Evolutionary conservation across 2,888 invertebrate genomes (phyloP), one percentile per base, ranked within the genome.

Genomic region (Netelia melanura): DNA sequence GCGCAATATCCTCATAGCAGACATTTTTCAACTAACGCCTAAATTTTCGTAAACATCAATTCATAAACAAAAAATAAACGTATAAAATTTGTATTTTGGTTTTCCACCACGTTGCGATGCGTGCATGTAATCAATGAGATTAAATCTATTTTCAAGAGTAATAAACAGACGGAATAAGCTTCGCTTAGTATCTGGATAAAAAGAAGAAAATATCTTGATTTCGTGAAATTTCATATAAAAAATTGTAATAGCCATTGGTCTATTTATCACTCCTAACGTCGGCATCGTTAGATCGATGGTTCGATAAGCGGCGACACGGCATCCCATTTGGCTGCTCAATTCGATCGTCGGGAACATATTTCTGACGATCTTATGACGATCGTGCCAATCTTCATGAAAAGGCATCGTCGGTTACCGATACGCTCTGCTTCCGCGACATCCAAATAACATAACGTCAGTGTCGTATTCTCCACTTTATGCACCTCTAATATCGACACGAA

Each of bases 361-460:
- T 61, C 82, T 84, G 0, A 88, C 70, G 2, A 68, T n/a, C 5
- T 25, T 21, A 1, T 72, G 52, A 21, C 81, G 68, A 3, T 25
- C 25, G 68, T 87, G 87, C 90, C 90, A 90, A 54, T 86, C 64
- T 67, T 86, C 87, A 30, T 89, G 76, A 48, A 89, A 89, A 88
- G 8, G 86, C 89, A 17, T 87, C 83, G 30, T 88, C 84, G 5
- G 88, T 79, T 6, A 79, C 23, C 43, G 79, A 54, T 1, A 52
- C 64, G 64, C 79, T 87, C 79, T 78, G 52, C 3, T 10, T 23
- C 8, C 54, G 23, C n/a, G 44, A 76, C 3, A 17, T 38, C 8
- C 6, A 52, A 11, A 3, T 11, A 89, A 52, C 2, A 64, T 58
- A 17, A 58, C 14, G 10, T 48, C 10, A 48, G 2, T 48, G 11